Conservation (phyloP, 2,113 vertebrate species). For the Chlamydotis undulata region DNA sequence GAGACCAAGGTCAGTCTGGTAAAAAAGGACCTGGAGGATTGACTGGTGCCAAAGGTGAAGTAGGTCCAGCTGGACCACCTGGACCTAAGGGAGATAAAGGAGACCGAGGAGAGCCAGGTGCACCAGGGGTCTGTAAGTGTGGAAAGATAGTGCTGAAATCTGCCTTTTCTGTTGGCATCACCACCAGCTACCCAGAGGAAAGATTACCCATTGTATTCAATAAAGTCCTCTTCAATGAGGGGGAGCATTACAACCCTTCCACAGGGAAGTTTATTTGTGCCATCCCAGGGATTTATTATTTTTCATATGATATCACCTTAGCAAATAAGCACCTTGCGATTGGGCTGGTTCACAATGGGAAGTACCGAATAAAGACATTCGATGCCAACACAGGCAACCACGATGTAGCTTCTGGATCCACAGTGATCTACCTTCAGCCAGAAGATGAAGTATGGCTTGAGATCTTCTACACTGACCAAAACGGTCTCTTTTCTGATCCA, state of each 20-base stretch:
- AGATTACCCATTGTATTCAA: slow-evolving; percentile 92
- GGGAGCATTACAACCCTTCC: slow-evolving; percentile 89
- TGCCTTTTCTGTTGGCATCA: slow-evolving; percentile 96
- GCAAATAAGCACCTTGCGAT: slow-evolving; percentile 98
- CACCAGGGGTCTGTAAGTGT: slow-evolving; percentile 88
- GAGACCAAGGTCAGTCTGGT: slow-evolving; percentile 87
- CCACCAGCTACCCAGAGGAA: slow-evolving; percentile 94
- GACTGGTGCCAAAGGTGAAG: slow-evolving; percentile 79
- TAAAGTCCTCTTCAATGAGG: slow-evolving; percentile 94
- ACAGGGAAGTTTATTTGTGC: slow-evolving; percentile 96
- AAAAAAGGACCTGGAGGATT: slow-evolving; percentile 89
- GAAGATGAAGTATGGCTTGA: slow-evolving; percentile 98
- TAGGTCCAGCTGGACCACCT: slow-evolving; percentile 77
- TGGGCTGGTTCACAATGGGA: slow-evolving; percentile 91
- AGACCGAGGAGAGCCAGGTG: slow-evolving; percentile 80
- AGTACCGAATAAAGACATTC: slow-evolving; percentile 93
- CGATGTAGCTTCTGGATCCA: slow-evolving; percentile 93
- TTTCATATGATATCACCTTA: slow-evolving; percentile 96
- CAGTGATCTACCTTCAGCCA: slow-evolving; percentile 89
- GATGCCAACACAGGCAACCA: slow-evolving; percentile 98
- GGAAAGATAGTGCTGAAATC: slow-evolving; percentile 91
- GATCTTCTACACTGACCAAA: slow-evolving; percentile 95
- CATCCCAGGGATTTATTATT: slow-evolving; percentile 94
- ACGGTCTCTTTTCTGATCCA: slow-evolving; percentile 93
- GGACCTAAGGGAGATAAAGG: slow-evolving; percentile 90